Percentiles rank a stretch among this genome's conserved stretches.
These are phyloP conservation scores for Ceraclea dissimilis DNA, from an alignment of 2,888 invertebrate genomes.

Conservation along the genomic window DNA sequence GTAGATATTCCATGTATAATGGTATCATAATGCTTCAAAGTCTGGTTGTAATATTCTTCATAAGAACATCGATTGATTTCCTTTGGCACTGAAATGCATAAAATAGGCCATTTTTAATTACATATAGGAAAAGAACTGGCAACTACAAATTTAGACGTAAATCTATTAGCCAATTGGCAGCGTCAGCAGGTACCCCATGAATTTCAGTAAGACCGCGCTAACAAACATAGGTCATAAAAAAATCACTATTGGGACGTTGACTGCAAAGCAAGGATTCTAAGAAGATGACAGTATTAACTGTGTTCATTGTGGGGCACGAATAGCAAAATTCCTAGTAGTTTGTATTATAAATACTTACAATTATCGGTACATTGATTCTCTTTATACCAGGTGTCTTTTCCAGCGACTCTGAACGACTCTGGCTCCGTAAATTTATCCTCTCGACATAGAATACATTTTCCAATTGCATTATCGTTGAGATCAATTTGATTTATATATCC, in stretches of 20 bases:
- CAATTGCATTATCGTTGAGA: slow-evolving; percentile 35
- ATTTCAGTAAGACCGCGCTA: too few relatives aligned
- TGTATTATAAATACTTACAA: too few relatives aligned
- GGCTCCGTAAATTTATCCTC: slow-evolving; percentile 70
- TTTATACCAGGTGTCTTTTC: slow-evolving; percentile 71
- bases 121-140: too few relatives aligned
- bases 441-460: slow-evolving; percentile 63
- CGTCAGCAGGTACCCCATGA: too few relatives aligned
- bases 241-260: too few relatives aligned
- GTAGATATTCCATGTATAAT: slow-evolving; percentile 44
- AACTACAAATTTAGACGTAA: too few relatives aligned
- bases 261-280: too few relatives aligned
- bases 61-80: slow-evolving; percentile 64
- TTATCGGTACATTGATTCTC: slow-evolving; percentile 73
- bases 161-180: too few relatives aligned
- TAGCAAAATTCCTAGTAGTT: too few relatives aligned
- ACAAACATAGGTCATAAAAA: too few relatives aligned
- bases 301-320: too few relatives aligned
- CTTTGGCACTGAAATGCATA: slow-evolving; percentile 39
- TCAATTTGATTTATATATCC: slow-evolving; percentile 34
- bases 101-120: neutral
- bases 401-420: slow-evolving; percentile 67
- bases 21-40: slow-evolving; percentile 56
- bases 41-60: slow-evolving; percentile 65
- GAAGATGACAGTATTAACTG: too few relatives aligned